Percentiles rank a stretch among this genome's conserved stretches.
These are phyloP conservation scores for Platypus cylindrus DNA, from an alignment of 2,888 invertebrate genomes.

Conservation along the genomic window DNA sequence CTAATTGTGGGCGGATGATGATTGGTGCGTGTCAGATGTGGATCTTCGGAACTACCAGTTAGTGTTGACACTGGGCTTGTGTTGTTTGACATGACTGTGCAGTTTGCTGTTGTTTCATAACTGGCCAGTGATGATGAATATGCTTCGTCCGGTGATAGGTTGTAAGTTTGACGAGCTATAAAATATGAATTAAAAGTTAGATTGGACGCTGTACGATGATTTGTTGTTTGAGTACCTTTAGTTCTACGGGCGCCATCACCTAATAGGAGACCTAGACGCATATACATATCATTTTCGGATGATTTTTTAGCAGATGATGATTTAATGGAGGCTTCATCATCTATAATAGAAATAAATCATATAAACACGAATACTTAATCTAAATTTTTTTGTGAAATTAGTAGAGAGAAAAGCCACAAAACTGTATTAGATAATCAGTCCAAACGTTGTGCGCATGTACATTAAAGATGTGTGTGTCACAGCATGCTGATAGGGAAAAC, in stretches of 20 bases:
- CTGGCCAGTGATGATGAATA: slow-evolving; percentile 41
- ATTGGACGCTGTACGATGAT: not conserved
- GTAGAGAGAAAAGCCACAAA: too few relatives aligned
- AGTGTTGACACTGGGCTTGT: slow-evolving; percentile 84
- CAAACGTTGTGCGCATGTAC: slow-evolving; percentile 1
- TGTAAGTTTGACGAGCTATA: slow-evolving; percentile 23
- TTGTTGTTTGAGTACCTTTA: slow-evolving; percentile 17
- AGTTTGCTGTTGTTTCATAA: slow-evolving; percentile 43
- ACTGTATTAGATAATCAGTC: too few relatives aligned
- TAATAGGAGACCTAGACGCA: slow-evolving; percentile 67
- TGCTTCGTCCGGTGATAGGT: slow-evolving; percentile 35
- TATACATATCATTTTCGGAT: slow-evolving; percentile 68
- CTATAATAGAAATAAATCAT: slow-evolving; percentile 32
- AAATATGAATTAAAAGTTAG: not conserved
- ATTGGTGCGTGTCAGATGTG: slow-evolving; percentile 36
- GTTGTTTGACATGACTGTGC: slow-evolving; percentile 66
- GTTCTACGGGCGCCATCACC: slow-evolving; percentile 51
- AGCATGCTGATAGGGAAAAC: slow-evolving; percentile 4
- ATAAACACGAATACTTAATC: not conserved
- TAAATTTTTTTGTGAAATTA: too few relatives aligned
- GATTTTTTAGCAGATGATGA: slow-evolving; percentile 41
- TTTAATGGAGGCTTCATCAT: slow-evolving; percentile 61
- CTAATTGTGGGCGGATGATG: too few relatives aligned
- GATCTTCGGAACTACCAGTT: slow-evolving; percentile 70
- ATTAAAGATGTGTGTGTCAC: slow-evolving; percentile 6